Conservation (phyloP, 2,797 vertebrate genomes). For the Enteromius trimaculatus region DNA sequence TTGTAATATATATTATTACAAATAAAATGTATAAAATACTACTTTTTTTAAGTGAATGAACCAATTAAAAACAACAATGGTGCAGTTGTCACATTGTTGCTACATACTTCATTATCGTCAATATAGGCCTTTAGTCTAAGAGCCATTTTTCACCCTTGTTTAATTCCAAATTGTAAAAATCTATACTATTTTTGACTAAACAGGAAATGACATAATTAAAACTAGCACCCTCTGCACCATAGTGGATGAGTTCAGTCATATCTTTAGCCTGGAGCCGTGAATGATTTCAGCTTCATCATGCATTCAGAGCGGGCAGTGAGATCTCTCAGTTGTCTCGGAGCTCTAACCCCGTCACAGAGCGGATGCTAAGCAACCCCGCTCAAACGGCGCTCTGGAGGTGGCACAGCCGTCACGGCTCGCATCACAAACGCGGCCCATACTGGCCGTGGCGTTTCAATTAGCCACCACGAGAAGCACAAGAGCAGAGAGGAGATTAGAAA, state of each 20-base stretch:
- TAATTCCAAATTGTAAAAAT: neutral
- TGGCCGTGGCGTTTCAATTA: conserved; percentile 53
- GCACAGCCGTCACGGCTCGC: conserved; percentile 34
- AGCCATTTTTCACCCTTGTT: neutral
- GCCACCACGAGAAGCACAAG: conserved; percentile 41
- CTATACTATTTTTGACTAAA: conserved; percentile 12
- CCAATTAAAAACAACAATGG: neutral
- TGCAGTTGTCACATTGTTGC: neutral
- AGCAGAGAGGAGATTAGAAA: conserved; percentile 80
- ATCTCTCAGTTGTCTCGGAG: conserved; percentile 22
- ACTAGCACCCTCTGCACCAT: neutral
- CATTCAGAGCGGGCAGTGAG: conserved; percentile 33
- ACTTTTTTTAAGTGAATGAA: no score
- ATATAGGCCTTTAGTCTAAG: neutral
- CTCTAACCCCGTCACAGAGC: conserved; percentile 20
- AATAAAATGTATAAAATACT: no score
- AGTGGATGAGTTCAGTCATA: conserved; percentile 3
- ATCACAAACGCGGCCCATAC: conserved; percentile 31
- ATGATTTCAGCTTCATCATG: conserved; percentile 48
- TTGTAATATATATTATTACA: no score
- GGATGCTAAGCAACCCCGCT: conserved; percentile 49
- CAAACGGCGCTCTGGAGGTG: conserved; percentile 39
- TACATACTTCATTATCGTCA: neutral
- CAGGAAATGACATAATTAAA: neutral
- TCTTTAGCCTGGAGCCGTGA: conserved; percentile 23